Conservation (phyloP, 2,888 invertebrate species). For the Aphidius colemani region DNA sequence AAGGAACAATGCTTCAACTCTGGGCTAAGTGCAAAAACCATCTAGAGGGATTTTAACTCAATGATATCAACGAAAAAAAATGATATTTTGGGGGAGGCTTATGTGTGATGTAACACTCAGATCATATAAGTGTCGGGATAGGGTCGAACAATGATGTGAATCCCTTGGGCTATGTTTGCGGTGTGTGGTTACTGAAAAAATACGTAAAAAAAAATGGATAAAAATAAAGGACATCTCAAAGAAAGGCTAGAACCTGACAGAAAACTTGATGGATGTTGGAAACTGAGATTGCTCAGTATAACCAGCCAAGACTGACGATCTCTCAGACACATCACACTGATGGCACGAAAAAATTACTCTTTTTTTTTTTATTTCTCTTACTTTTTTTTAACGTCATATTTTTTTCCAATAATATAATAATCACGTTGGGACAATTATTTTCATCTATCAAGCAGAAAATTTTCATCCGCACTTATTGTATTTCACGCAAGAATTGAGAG, state of each 20-base stretch:
- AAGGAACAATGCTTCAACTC: slow-evolving; percentile 35
- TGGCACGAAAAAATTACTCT: slow-evolving; percentile 36
- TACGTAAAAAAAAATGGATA: neutral
- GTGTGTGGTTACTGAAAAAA: neutral
- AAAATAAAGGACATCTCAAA: neutral
- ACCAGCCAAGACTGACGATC: slow-evolving; percentile 35
- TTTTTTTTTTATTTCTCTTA: slow-evolving; percentile 27
- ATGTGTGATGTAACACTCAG: neutral
- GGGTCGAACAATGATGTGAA: slow-evolving; percentile 34
- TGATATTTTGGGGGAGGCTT: too few species aligned
- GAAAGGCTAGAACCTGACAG: slow-evolving; percentile 2
- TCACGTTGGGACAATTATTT: too few species aligned
- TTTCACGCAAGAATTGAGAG: neutral
- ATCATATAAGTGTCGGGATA: slow-evolving; percentile 33
- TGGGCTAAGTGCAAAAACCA: slow-evolving; percentile 35
- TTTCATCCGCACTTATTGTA: neutral
- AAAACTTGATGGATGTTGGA: slow-evolving; percentile 36
- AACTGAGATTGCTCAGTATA: slow-evolving; percentile 36
- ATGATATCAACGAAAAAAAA: slow-evolving; percentile 27
- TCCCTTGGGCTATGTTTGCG: slow-evolving; percentile 25
- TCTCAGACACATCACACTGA: slow-evolving; percentile 22
- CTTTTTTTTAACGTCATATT: slow-evolving; percentile 7
- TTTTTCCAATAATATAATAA: too few species aligned
- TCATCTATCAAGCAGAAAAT: neutral
- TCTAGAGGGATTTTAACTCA: slow-evolving; percentile 34